Base-by-base conservation (phyloP, 2,113 vertebrate genomes). In the Macaca nemestrina region DNA sequence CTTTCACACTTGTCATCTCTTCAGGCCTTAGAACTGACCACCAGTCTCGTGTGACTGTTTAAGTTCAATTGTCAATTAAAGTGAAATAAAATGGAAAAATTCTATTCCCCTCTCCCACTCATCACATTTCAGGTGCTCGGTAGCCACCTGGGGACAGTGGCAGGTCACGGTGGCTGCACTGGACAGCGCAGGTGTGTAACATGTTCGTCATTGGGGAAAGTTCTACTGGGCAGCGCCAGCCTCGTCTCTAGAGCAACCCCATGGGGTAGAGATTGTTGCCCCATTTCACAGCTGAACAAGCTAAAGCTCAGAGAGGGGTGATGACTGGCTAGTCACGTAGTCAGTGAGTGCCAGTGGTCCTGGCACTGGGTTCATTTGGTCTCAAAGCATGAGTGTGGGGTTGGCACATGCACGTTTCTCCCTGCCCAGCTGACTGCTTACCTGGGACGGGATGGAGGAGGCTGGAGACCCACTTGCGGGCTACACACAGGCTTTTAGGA, bases 181-280 rank as follows among this genome's bases (percentile, higher is more conserved):
- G 61, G 61, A 35, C 30, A 10, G 68, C 1, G 0, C 40, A 13
- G 25, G n/a, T 6, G 0, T 14, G 7, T 57, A 72, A 12, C 35
- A 30, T 0, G 0, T 57, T 43, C 0, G 0, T 64, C 45, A 2
- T 3, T 3, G 0, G 35, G 35, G 80, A 27, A n/a, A 27, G 67
- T 50, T 83, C 83, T 9, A 0, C 3, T 8, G 55, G 70, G 17
- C 16, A 27, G 67, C 0, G 10, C 12, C 11, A 0, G 25, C 4
- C 52, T 48, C 6, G 0, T 3, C 52, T 59, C 80, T 61, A 20
- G 70, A 61, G 50, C 18, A 18, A 0, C 50, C 52, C 27, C 6
- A 8, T 0, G 3, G 43, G 25, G 17, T 6, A 18, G 84, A 48
- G 64, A 32, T 4, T 17, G 11, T 43, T 11, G 40, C 48, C 78